Conservation (phyloP, 2,888 invertebrate species). For the Andricus quercusramuli region DNA sequence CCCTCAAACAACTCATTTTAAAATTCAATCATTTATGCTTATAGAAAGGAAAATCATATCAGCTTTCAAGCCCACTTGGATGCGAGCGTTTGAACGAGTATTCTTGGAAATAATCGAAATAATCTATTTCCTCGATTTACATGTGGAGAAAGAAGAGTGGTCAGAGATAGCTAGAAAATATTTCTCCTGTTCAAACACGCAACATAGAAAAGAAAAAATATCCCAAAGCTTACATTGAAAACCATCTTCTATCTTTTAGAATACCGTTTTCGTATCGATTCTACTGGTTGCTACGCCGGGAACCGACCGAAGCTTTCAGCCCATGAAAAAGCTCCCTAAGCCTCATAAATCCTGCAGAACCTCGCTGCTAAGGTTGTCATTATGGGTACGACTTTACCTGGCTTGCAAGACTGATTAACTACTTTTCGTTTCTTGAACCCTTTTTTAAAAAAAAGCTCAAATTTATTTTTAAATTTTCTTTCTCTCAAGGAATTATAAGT, state of each 20-base stretch:
- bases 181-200: neutral
- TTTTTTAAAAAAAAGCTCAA: neutral
- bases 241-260: slow-evolving; percentile 24
- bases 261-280: slow-evolving; percentile 31
- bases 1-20: neutral
- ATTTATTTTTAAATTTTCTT: neutral
- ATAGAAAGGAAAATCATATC: neutral
- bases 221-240: neutral
- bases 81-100: neutral
- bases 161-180: neutral
- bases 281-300: slow-evolving; percentile 10
- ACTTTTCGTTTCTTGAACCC: neutral
- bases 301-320: slow-evolving; percentile 5
- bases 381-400: slow-evolving; percentile 3
- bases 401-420: neutral
- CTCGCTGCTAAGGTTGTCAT: slow-evolving; percentile 16
- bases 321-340: neutral
- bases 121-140: neutral
- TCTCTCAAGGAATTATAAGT: too few species aligned
- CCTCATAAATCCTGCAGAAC: slow-evolving; percentile 34
- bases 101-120: neutral
- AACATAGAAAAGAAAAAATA: neutral
- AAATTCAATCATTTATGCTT: neutral
- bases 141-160: neutral
- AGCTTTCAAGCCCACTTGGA: neutral